Conservation (phyloP, 2,888 invertebrate genomes). For the Augiades crinisus region DNA sequence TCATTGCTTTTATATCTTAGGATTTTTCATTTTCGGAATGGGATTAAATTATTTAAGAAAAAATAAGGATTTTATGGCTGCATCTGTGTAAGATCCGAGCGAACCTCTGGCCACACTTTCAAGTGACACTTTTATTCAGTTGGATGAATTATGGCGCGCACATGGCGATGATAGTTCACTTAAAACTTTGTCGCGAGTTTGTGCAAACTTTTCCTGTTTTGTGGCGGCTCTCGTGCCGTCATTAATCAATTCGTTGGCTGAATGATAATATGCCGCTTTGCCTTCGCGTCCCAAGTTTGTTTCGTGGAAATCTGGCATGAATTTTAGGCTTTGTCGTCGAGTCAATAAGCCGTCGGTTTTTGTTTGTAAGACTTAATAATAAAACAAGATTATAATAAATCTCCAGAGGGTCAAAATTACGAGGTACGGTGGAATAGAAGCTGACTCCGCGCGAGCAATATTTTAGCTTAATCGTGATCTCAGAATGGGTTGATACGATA, state of each 20-base stretch:
- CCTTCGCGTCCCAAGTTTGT: background rate
- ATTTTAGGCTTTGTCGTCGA: background rate
- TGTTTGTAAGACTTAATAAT: too few relatives aligned
- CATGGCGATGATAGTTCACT: constrained; percentile 38
- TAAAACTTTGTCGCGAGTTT: constrained; percentile 37
- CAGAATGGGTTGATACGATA: constrained; percentile 25
- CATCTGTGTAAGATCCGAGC: background rate
- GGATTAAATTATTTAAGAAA: too few relatives aligned
- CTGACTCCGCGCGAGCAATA: constrained; percentile 13
- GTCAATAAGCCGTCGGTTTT: too few relatives aligned
- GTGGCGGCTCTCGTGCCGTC: constrained; percentile 31
- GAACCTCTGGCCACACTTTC: constrained; percentile 18
- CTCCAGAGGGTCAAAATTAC: too few relatives aligned
- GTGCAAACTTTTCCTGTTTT: constrained; percentile 33
- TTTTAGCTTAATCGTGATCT: constrained; percentile 28
- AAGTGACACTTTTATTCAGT: constrained; percentile 26
- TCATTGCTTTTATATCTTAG: too few relatives aligned
- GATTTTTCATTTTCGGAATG: too few relatives aligned
- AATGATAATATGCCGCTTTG: constrained; percentile 21
- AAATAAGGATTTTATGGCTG: too few relatives aligned
- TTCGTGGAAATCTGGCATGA: background rate
- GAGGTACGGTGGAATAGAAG: too few relatives aligned
- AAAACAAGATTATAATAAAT: too few relatives aligned
- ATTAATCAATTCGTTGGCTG: constrained; percentile 36
- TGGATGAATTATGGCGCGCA: constrained; percentile 32